phyloP scores from a whole-genome alignment of 1,140 invertebrate species.

The Chironomus tepperi region DNA sequence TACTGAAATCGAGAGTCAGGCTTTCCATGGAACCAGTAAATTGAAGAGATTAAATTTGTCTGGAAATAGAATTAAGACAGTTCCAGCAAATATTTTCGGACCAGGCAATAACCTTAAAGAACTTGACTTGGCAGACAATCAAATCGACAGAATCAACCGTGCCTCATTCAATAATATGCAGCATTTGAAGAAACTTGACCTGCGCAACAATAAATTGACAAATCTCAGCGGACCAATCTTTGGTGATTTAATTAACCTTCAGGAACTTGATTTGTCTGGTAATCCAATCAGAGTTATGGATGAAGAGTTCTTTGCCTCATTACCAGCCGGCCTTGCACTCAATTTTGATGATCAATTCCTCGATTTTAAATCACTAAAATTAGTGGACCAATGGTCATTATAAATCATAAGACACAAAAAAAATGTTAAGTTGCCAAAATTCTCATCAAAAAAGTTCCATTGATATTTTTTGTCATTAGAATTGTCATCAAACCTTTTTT shows the following conservation, averaged over 20 bases:
- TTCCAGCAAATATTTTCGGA: not conserved
- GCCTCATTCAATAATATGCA: not conserved
- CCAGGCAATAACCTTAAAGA: not conserved
- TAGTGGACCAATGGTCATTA: not conserved
- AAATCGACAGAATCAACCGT: not conserved
- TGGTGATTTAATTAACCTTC: not conserved
- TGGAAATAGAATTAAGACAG: not conserved
- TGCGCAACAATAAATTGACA: conserved; percentile 2
- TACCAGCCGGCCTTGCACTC: not conserved
- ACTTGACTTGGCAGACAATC: conserved; percentile 10
- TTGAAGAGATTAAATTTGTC: conserved; percentile 17
- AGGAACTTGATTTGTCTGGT: conserved; percentile 15
- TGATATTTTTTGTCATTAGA: not conserved
- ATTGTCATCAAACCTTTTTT: not conserved
- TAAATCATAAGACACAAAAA: not conserved
- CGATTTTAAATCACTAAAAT: not conserved
- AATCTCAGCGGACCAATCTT: not conserved
- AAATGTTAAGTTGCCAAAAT: not conserved
- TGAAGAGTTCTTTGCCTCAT: not conserved
- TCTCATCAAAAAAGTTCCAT: not conserved
- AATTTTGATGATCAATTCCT: not conserved
- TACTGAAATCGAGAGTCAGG: not conserved
- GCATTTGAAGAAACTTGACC: not conserved
- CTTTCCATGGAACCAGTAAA: not conserved
- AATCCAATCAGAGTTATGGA: conserved; percentile 8